Evolutionary conservation across 2,113 vertebrate species (phyloP), one percentile per base, ranked within the genome.

Genomic region (Sorex araneus): DNA sequence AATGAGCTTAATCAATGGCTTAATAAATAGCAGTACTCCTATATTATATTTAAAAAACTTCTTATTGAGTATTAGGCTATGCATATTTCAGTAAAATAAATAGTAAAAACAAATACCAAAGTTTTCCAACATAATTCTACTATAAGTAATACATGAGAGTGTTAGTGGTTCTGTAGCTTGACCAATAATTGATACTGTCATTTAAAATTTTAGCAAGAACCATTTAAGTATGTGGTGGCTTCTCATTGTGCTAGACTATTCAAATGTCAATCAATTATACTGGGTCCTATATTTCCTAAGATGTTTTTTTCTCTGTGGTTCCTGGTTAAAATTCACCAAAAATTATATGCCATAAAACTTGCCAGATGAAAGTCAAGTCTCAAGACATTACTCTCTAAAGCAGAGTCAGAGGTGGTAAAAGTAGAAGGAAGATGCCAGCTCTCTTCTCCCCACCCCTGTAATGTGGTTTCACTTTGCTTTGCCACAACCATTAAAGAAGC

Each of bases 81-180:
- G 8, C 16, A 82, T 63, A 76, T 82, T 40, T 40, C 40, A 40
- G 40, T 40, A 40, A 40, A 40, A 40, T 40, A 40, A 40, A 40
- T 40, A 54, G 16, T 54, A 54, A 54, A 54, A 76, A 34, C 69
- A 78, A 77, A 57, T 27, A 32, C 23, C 5, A 50, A 50, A 34
- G n/a, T 87, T 81, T 83, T 87, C 78, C 50, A 87, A 83, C 34
- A 50, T 70, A 70, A 32, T 82, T 70, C n/a, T 32, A 30, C 12
- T 12, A 25, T 34, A 9, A 74, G 67, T 16, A 90, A 66, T 47
- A n/a, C 36, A 47, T 0, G 9, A 83, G 25, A 83, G 34, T 25
- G 66, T 54, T 66, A 79, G 54, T 10, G 64, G 12, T 57, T 76
- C 43, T 15, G 50, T 15, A 85, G 69, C 18, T 57, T 85, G 19